Percentiles rank a stretch among this genome's conserved stretches.
Conservation (phyloP, 2,888 invertebrate species). For the Psylliodes chrysocephalus region DNA sequence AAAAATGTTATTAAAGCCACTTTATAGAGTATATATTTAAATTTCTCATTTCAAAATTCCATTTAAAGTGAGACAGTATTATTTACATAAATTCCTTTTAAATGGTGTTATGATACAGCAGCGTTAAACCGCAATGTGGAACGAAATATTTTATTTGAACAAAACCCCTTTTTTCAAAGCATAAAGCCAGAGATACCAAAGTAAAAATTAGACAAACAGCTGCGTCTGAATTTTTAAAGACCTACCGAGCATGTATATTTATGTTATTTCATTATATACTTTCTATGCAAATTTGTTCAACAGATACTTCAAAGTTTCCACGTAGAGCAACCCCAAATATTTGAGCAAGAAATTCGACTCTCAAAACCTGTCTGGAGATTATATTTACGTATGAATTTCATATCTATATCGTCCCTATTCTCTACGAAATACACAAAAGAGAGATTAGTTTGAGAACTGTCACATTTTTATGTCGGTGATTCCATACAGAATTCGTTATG, state of each 20-base stretch:
- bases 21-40: no score
- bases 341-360: constrained; percentile 31
- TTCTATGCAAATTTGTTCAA: constrained; percentile 11
- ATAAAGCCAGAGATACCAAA: not conserved
- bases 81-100: no score
- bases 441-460: constrained; percentile 52
- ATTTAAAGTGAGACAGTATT: no score
- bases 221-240: not conserved
- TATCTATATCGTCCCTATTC: constrained; percentile 52
- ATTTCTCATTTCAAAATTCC: no score
- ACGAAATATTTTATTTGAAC: not conserved
- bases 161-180: not conserved
- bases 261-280: constrained; percentile 4
- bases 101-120: no score
- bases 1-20: no score
- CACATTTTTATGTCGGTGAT: constrained; percentile 52
- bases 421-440: constrained; percentile 47
- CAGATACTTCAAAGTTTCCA: constrained; percentile 10
- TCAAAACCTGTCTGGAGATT: constrained; percentile 54
- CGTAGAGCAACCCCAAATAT: constrained; percentile 18
- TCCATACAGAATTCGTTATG: constrained; percentile 51
- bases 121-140: no score
- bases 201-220: not conserved
- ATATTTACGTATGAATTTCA: constrained; percentile 56
- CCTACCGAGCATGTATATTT: not conserved